Base-by-base conservation (phyloP, 1,140 invertebrate species). In the Trichomalopsis sarcophagae region DNA sequence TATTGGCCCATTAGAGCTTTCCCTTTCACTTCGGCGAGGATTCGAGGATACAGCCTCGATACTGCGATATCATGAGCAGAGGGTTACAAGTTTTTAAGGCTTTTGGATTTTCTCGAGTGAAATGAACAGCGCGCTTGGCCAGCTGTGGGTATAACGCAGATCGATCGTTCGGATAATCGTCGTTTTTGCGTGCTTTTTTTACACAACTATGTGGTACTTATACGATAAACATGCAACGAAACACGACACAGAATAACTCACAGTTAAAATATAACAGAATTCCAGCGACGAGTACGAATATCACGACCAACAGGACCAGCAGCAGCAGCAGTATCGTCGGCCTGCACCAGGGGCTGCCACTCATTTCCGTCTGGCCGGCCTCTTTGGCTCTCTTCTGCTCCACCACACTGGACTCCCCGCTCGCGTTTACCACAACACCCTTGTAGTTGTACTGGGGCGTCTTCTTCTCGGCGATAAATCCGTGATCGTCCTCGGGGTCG, bases 221-320 rank as follows among this genome's bases (percentile, higher is more conserved):
- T 30, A 36, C 21, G 44, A 71, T 14, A 77, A 23, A n/a, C 77
- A 75, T 84, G 83, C 83, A 44, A 27, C 40, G 3, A 69, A 77
- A 50, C 44, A 68, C 23, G 17, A 36, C 3, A 47, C 76, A 21
- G 87, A 36, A 36, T 36, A 36, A 94, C 94, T 94, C 90, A 95
- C 94, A 95, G 89, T 95, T 95, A 87, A 95, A 94, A 89, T 95
- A 95, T 13, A 95, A 92, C 33, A 95, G 91, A 76, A 95, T 93
- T 55, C 94, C 94, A 86, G 94, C 94, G 86, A 95, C 93, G 88
- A 95, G 90, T 1, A 95, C 93, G 87, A 95, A 95, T 79, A 94
- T 92, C 44, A 95, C 91, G 76, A 95, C 91, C 30, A 95, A 91
- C 0, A 95, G 90, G 17, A 94, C 92, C 27, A 95, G 88, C 10